These are phyloP conservation scores for Xanthia togata DNA, from an alignment of 2,888 invertebrate species.

Conservation along the genomic window DNA sequence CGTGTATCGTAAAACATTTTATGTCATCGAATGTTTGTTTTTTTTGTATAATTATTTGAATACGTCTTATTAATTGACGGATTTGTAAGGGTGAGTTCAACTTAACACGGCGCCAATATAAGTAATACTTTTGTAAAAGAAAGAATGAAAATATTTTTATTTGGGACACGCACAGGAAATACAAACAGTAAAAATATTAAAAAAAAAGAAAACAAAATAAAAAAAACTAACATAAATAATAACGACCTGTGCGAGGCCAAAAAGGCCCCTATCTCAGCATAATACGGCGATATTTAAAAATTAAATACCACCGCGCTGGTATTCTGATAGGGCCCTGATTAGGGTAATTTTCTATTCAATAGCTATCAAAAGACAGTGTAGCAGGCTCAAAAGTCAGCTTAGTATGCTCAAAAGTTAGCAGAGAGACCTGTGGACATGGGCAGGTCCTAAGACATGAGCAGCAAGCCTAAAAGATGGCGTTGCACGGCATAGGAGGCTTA, in stretches of 20 bases:
- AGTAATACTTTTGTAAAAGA: background rate
- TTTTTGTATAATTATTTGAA: constrained; percentile 12
- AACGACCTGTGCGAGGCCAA: no score
- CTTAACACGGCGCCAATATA: background rate
- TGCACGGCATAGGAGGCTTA: background rate
- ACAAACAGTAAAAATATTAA: no score
- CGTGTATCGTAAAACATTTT: constrained; percentile 44
- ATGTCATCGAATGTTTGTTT: constrained; percentile 37
- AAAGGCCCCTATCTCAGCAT: no score
- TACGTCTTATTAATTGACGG: constrained; percentile 21
- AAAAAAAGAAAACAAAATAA: no score
- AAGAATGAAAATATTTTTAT: no score
- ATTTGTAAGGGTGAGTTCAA: constrained; percentile 23
- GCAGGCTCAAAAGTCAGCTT: background rate
- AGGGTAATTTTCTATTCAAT: background rate
- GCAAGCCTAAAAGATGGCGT: background rate
- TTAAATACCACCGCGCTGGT: no score
- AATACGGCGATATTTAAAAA: no score
- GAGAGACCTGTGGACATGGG: background rate
- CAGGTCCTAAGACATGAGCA: background rate
- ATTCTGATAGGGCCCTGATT: no score
- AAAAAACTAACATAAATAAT: no score
- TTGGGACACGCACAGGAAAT: no score
- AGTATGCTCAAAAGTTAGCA: no score
- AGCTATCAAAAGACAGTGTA: background rate